These are phyloP conservation scores for Heliopora coerulea DNA, from an alignment of 92 coral and sea anemone genomes.

Conservation along the genomic window DNA sequence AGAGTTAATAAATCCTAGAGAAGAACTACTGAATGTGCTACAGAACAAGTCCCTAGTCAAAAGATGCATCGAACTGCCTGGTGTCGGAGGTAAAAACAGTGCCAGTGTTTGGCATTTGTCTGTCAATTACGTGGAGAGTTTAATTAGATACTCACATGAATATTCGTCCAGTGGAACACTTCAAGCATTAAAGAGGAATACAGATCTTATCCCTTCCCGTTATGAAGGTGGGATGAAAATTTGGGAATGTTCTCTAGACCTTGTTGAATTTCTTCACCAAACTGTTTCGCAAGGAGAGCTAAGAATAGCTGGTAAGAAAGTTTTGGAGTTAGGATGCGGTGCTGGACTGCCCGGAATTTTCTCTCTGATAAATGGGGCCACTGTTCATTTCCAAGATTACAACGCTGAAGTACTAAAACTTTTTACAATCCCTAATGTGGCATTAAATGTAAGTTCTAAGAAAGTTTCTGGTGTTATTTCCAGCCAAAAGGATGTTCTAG, in stretches of 20 bases:
- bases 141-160: conserved; percentile 8
- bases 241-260: conserved; percentile 92
- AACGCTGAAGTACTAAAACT: conserved; percentile 77
- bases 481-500: background rate
- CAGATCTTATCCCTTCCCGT: conserved; percentile 75
- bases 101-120: background rate
- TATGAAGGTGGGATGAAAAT: conserved; percentile 96
- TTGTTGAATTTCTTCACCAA: conserved; percentile 61
- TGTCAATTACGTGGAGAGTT: conserved; percentile 16
- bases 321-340: conserved; percentile 89
- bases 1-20: background rate
- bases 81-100: background rate
- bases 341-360: conserved; percentile 89
- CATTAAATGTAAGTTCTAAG: conserved; percentile 47
- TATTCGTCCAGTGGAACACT: conserved; percentile 8
- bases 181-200: conserved; percentile 56
- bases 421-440: conserved; percentile 84
- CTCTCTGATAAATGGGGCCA: conserved; percentile 67
- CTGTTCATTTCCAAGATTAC: conserved; percentile 91
- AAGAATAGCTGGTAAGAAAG: conserved; percentile 59
- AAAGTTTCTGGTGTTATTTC: conserved; percentile 17
- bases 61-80: background rate
- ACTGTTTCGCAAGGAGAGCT: conserved; percentile 41
- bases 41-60: background rate
- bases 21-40: background rate